These are phyloP conservation scores for Lampropteryx suffumata DNA, from an alignment of 2,888 invertebrate genomes.

Conservation along the genomic window DNA sequence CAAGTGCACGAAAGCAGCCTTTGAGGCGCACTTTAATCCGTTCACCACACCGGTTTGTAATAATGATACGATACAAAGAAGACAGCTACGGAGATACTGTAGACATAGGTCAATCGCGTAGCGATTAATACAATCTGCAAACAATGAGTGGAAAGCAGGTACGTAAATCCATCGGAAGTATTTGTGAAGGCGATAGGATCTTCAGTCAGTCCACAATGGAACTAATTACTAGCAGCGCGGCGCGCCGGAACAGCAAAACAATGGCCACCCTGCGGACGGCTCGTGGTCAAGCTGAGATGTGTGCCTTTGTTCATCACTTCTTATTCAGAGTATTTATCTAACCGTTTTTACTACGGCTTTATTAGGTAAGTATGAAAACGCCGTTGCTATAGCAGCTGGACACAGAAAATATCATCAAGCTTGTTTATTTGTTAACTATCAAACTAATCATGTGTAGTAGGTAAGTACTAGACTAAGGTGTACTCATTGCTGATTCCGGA, in stretches of 20 bases:
- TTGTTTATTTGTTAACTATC: too few species aligned
- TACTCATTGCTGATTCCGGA: too few species aligned
- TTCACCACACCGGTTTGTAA: too few species aligned
- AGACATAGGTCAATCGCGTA: slow-evolving; percentile 20
- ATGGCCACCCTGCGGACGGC: slow-evolving; percentile 59
- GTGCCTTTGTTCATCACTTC: slow-evolving; percentile 60
- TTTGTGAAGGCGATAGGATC: slow-evolving; percentile 70
- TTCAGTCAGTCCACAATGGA: slow-evolving; percentile 66
- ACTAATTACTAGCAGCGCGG: slow-evolving; percentile 69
- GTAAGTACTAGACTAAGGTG: too few species aligned
- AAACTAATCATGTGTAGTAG: too few species aligned
- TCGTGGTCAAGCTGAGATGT: slow-evolving; percentile 40
- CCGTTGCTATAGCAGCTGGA: too few species aligned
- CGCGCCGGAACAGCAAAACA: slow-evolving; percentile 57
- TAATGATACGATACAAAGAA: too few species aligned
- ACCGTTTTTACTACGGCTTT: background rate
- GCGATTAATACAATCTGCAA: slow-evolving; percentile 46
- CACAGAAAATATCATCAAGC: too few species aligned
- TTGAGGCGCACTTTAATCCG: too few species aligned
- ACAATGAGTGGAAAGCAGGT: slow-evolving; percentile 76
- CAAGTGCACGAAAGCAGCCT: too few species aligned
- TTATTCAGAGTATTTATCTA: slow-evolving; percentile 36
- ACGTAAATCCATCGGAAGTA: slow-evolving; percentile 78
- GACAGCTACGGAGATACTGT: too few species aligned
- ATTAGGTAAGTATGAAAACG: too few species aligned